Evolutionary conservation across 2,888 invertebrate species (phyloP), one percentile per base, ranked within the genome.

Genomic region (Amitus sp.): DNA sequence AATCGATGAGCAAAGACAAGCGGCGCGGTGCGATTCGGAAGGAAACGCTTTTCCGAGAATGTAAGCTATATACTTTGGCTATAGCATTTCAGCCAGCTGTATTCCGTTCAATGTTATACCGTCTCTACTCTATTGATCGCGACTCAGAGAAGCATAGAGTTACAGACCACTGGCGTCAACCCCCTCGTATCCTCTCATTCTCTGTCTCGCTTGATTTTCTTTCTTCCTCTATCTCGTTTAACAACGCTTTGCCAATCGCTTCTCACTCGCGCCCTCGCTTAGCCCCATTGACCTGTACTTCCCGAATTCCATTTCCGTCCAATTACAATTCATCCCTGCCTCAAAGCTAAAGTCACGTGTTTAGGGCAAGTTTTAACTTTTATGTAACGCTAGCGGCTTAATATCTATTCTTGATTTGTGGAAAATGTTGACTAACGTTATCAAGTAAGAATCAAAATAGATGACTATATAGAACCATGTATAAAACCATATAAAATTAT

Each of bases 111-210:
- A 72, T 74, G 74, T 74, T 74, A 74, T 73, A 73, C 72, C 73
- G 74, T 70, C 71, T 76, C 77, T 78, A 79, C 71, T 76, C 77
- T 43, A 43, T 79, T 79, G 78, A 79, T 79, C 78, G 76, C 76
- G 76, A 72, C 74, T 73, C 72, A 71, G 73, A 73, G 74, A 72
- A 69, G 76, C 75, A 77, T 77, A 76, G 75, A 77, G 77, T 78
- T 78, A 79, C 78, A 78, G 76, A 73, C 78, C 73, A 76, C 75
- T 76, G 76, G 77, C 78, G 76, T 76, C 76, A 75, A 69, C 70
- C 70, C 70, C 60, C 70, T 62, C 56, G 53, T 66, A 62, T 53
- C 65, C 48, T 61, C 65, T 66, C 65, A 51, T 65, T 46, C 65
- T 65, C 65, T 66, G 43, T 47, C 55, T 65, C 61, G 47, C 49